Conservation (phyloP, 1,140 invertebrate species). For the Rhopalosiphum maidis region DNA sequence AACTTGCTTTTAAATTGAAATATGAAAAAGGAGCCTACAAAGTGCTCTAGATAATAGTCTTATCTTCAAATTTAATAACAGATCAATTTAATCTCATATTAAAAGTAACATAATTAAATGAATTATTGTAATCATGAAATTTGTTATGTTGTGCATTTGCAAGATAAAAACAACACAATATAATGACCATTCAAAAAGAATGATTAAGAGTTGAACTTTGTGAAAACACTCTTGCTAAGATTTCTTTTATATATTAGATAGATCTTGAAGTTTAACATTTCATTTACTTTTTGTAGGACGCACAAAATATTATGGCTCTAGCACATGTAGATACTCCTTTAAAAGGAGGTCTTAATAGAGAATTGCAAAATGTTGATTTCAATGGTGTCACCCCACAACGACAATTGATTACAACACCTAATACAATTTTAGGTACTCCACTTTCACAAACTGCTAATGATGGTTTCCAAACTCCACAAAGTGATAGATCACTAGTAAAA, state of each 20-base stretch:
- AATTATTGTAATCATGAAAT: too few species aligned
- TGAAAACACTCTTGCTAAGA: not conserved
- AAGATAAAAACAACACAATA: not conserved
- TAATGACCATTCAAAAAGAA: not conserved
- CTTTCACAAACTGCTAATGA: slow-evolving; percentile 71
- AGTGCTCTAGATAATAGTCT: too few species aligned
- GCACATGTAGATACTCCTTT: slow-evolving; percentile 90
- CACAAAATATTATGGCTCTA: slow-evolving; percentile 97
- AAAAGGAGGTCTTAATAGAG: slow-evolving; percentile 95
- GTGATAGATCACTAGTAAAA: slow-evolving; percentile 47
- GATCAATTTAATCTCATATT: too few species aligned
- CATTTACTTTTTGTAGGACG: slow-evolving; percentile 68
- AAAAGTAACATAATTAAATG: too few species aligned
- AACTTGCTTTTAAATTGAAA: too few species aligned
- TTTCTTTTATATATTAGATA: not conserved
- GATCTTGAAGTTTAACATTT: not conserved
- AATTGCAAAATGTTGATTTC: slow-evolving; percentile 88
- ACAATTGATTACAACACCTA: slow-evolving; percentile 84
- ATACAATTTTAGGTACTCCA: slow-evolving; percentile 93
- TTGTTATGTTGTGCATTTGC: too few species aligned
- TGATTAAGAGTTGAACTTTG: not conserved
- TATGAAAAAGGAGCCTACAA: too few species aligned
- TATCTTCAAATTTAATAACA: too few species aligned
- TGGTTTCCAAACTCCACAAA: slow-evolving; percentile 58
- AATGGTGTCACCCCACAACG: slow-evolving; percentile 79